A percentile compares a stretch with the other conserved stretches of the same genome.
Evolutionary conservation across 2,113 vertebrate genomes (phyloP).

Genomic region (Miniopterus natalensis): DNA sequence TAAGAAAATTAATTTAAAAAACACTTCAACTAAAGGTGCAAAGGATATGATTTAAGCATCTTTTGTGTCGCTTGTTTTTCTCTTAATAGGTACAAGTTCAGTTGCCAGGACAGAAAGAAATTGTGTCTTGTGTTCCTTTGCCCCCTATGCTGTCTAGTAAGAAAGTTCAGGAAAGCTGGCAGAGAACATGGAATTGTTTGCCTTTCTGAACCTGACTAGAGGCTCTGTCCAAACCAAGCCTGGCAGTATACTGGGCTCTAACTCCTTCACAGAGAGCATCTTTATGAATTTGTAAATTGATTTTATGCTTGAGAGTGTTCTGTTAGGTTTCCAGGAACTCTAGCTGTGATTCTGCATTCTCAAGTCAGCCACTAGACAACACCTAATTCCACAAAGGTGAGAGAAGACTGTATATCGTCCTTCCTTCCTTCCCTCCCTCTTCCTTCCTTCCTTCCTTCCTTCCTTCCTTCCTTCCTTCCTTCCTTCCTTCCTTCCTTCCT

Average conservation of each 20-base stretch:
- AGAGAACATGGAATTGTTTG: constrained; percentile 30
- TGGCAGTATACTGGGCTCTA: constrained; percentile 12
- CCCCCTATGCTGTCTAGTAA: neutral
- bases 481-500: no score
- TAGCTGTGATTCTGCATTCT: constrained; percentile 30
- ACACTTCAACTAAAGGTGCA: constrained; percentile 49
- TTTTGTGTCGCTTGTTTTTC: constrained; percentile 45
- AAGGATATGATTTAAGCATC: constrained; percentile 36
- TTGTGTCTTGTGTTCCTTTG: neutral
- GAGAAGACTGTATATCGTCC: neutral
- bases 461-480: no score
- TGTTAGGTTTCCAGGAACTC: constrained; percentile 63
- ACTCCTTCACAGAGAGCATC: constrained; percentile 59
- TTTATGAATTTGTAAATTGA: constrained; percentile 53
- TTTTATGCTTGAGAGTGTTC: constrained; percentile 61
- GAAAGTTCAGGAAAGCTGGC: constrained; percentile 45
- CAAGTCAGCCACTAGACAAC: constrained; percentile 17
- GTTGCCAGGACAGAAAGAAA: constrained; percentile 22
- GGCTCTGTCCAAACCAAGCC: neutral
- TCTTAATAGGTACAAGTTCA: constrained; percentile 13
- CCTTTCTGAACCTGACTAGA: constrained; percentile 14
- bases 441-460: no score
- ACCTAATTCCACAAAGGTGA: neutral
- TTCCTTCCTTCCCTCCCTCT: neutral
- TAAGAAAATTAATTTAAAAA: constrained; percentile 64